These are phyloP conservation scores for Drosophila kanapiae DNA, from an alignment of 1,140 invertebrate species.

Conservation along the genomic window DNA sequence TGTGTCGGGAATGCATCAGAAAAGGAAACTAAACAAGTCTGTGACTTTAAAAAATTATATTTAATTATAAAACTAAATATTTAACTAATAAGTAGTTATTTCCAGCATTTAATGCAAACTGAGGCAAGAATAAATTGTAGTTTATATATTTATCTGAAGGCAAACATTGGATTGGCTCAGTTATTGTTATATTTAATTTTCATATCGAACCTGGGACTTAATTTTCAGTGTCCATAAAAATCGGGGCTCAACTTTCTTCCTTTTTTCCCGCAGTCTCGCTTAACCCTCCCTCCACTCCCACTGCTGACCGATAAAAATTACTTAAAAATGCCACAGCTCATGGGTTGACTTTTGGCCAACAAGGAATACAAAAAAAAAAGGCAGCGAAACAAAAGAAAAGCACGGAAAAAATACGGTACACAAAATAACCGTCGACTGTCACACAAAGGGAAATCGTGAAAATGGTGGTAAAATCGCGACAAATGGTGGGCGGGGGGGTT, in stretches of 20 bases:
- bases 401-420: slow-evolving; percentile 36
- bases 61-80: neutral
- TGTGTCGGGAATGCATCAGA: neutral
- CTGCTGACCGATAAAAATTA: slow-evolving; percentile 81
- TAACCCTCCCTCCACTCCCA: slow-evolving; percentile 1
- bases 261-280: neutral
- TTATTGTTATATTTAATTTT: neutral
- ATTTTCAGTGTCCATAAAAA: slow-evolving; percentile 7
- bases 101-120: neutral
- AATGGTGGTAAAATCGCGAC: slow-evolving; percentile 5
- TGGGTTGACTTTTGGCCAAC: slow-evolving; percentile 85
- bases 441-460: slow-evolving; percentile 49
- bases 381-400: slow-evolving; percentile 18
- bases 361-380: slow-evolving; percentile 54
- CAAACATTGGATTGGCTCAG: neutral
- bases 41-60: neutral
- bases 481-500: slow-evolving; percentile 8
- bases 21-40: neutral
- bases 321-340: slow-evolving; percentile 85
- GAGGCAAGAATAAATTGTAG: neutral
- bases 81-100: neutral
- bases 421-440: slow-evolving; percentile 53
- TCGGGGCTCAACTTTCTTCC: neutral
- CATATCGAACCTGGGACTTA: neutral
- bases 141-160: no score